Base-by-base conservation (phyloP, 2,113 vertebrate genomes). In the Macaca fascicularis region DNA sequence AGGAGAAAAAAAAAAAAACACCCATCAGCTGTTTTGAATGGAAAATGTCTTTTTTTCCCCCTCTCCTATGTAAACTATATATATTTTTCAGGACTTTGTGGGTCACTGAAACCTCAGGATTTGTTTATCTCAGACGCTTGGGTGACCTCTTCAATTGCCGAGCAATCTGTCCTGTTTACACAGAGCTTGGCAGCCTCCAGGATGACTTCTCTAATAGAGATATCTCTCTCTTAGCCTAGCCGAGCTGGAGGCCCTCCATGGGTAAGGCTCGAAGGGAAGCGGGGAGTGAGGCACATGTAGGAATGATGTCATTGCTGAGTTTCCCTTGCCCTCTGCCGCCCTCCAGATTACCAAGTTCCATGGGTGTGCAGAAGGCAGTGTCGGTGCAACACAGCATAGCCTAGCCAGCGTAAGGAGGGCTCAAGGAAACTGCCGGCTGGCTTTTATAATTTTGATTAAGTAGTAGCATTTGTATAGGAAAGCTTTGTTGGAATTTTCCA, bases 151-250 rank as follows among this genome's bases (percentile, higher is more conserved):
- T 67, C 27, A 1, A 97, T 89, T 95, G 85, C 81, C 1, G 1
- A 96, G 85, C 81, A 61, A 83, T 81, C 76, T 48, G n/a, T 93
- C 43, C 76, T 96, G 78, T 96, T 52, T 91, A 38, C 89, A 78
- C 45, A 78, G 93, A 69, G n/a, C 89, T 85, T 67, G 82, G 72
- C 93, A 89, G 89, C 38, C 50, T 88, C 52, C 0, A 4, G 67
- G 19, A 91, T 86, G 93, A n/a, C n/a, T 90, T 95, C 82, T 74
- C 55, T 96, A 85, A 90, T 95, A 82, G 92, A 96, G 92, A 76
- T 43, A 14, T 90, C 90, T 72, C 48, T 83, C 45, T 30, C 25
- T 45, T 8, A 25, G 27, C 64, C 35, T 67, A 48, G 72, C 4
- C 0, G 38, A 70, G 40, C n/a, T 59, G 72, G 57, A 93, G 76